Evolutionary conservation across 2,888 invertebrate genomes (phyloP), one percentile per base, ranked within the genome.

Genomic region (Drosophila anomalata): DNA sequence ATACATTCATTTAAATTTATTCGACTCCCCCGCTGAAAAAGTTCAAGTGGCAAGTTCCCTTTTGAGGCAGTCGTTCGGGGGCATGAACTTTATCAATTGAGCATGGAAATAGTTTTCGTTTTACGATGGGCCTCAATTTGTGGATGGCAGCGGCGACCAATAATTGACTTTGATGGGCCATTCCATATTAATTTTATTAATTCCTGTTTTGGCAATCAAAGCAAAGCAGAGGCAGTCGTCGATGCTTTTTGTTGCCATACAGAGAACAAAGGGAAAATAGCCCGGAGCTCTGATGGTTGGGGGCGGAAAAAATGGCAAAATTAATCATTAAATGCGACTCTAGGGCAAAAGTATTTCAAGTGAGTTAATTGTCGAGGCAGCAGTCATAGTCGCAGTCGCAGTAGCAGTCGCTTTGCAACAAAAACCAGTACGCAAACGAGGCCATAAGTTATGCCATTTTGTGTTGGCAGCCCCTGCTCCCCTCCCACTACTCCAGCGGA

Each of bases 401-500:
- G 39, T 51, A 3, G 22, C 50, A 14, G 14, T 17, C 17, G 17
- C 17, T 12, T 12, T 2, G 17, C 44, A 12, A 22, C 6, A 31
- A 76, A 44, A 54, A 52, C 29, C 29, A 14, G 39, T 31, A 61
- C 62, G 61, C 61, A 74, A 78, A 84, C 61, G 73, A 75, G 81
- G 68, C 77, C 75, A 87, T 78, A 84, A 84, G 77, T 84, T 81
- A 84, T 87, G 81, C 76, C 81, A 87, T 87, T 84, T 78, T 78
- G 57, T 68, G 79, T 55, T 61, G 75, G 79, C 75, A 73, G 33
- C 14, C 47, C 42, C 22, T 36, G 3, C 22, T 17, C 31, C 33
- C 22, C 39, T 11, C 39, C 8, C 9, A 1, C 6, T n/a, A 3
- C 24, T 4, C 41, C 39, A 11, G 20, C 22, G 59, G 39, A 48